These are phyloP conservation scores for Hypercompe scribonia DNA, from an alignment of 2,888 invertebrate genomes.

Conservation along the genomic window DNA sequence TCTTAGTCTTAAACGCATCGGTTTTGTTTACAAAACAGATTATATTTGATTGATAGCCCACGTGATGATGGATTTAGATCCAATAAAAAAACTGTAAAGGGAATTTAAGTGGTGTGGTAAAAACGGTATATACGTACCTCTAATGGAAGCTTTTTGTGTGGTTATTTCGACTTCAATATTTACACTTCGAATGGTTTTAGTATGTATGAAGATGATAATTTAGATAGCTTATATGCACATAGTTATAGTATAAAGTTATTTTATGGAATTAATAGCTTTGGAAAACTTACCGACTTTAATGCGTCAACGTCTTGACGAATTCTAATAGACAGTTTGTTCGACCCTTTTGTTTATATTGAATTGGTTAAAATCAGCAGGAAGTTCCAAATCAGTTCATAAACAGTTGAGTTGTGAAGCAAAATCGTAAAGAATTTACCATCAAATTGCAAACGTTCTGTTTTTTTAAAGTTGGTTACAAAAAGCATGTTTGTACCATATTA, in stretches of 20 bases:
- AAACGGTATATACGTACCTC: conserved; percentile 9
- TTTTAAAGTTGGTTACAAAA: not conserved
- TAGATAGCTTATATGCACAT: not conserved
- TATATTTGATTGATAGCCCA: conserved; percentile 37
- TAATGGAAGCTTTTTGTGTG: conserved; percentile 7
- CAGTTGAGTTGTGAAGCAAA: no score
- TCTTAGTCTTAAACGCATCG: conserved; percentile 23
- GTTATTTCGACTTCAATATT: not conserved
- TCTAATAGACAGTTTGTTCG: no score
- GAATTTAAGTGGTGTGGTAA: conserved; percentile 13
- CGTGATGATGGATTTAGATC: conserved; percentile 40
- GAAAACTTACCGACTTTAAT: no score
- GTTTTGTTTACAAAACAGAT: conserved; percentile 31
- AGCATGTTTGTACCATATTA: not conserved
- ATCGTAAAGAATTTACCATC: no score
- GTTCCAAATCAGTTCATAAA: no score
- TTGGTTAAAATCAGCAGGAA: no score
- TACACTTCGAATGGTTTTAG: not conserved
- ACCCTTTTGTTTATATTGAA: no score
- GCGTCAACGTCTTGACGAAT: no score
- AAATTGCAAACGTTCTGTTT: no score
- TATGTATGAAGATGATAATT: not conserved
- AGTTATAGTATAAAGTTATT: no score
- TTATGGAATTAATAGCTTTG: no score
- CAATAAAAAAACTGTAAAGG: conserved; percentile 17